Base-by-base conservation (phyloP, 1,140 invertebrate genomes). In the Apis florea region DNA sequence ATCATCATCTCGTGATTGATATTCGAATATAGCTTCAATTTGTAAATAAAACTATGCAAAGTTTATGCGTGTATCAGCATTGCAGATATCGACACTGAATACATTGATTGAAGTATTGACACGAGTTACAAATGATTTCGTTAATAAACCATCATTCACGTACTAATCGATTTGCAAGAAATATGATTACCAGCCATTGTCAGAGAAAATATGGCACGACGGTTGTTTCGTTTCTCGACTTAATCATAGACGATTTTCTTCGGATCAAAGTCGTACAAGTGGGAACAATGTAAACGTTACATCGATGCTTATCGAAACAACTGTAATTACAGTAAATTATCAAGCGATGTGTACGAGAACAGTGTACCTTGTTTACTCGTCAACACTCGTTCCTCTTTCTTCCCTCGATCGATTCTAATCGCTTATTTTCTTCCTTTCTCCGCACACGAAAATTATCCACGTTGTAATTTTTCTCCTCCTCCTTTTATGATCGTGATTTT, bases 271-370 rank as follows among this genome's bases (percentile, higher is more conserved):
- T n/a, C 31, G 17, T 47, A 19, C 47, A 40, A 71, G 15, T 53
- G 49, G 51, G 66, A 69, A 51, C n/a, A 59, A 83, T 58, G 71
- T 83, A 66, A 71, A 58, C 54, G 19, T 11, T n/a, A 31, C 69
- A 74, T 83, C 56, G 54, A 75, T 13, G 59, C 58, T 85, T 84
- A 85, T 79, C 59, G 19, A 4, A 19, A 56, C 49, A 51, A 59
- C 31, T 54, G 47, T 75, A 67, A 84, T 80, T 84, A 67, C 61
- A 63, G 19, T 49, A 59, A 61, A 84, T 85, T 70, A 78, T 71
- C 58, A 21, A 79, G 63, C 47, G n/a, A 49, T 24, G 66, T 26
- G 53, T 21, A 56, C 21, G 19, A 54, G 53, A 66, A 19, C 54
- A 19, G 10, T n/a, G 9, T 71, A 6, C 12, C 12, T 21, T 6